Evolutionary conservation across 2,888 invertebrate species (phyloP).

Genomic region (Blomia tropicalis): DNA sequence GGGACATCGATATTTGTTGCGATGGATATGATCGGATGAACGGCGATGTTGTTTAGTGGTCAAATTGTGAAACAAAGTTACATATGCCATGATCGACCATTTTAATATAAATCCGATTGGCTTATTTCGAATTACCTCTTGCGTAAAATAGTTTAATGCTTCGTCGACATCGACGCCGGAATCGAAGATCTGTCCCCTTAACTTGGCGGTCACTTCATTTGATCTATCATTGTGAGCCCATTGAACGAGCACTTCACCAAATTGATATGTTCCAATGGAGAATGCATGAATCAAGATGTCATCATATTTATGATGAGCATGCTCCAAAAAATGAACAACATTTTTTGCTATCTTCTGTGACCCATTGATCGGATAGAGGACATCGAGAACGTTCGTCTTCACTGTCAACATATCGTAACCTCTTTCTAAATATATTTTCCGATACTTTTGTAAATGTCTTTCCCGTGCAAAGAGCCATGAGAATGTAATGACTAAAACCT

Average conservation of each 20-base stretch:
- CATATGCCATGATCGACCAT: background rate
- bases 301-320: slow-evolving; percentile 38
- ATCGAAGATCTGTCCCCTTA: slow-evolving; percentile 36
- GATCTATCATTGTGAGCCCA: slow-evolving; percentile 31
- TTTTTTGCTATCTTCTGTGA: slow-evolving; percentile 58
- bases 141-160: background rate
- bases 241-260: slow-evolving; percentile 56
- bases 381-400: slow-evolving; percentile 61
- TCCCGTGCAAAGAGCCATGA: slow-evolving; percentile 69
- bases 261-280: slow-evolving; percentile 73
- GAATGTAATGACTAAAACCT: slow-evolving; percentile 65
- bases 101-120: background rate
- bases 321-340: slow-evolving; percentile 50
- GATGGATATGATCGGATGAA: background rate
- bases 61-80: background rate
- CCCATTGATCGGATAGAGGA: slow-evolving; percentile 69
- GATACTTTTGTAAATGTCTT: slow-evolving; percentile 67
- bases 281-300: slow-evolving; percentile 68
- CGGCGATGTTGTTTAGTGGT: background rate
- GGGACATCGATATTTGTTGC: background rate
- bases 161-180: slow-evolving; percentile 31
- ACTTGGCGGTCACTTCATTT: too few species aligned
- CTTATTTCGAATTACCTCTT: background rate
- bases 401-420: slow-evolving; percentile 71
- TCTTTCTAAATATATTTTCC: slow-evolving; percentile 59